phyloP scores from a whole-genome alignment of 1,140 invertebrate genomes.

The Aphis craccivora region DNA sequence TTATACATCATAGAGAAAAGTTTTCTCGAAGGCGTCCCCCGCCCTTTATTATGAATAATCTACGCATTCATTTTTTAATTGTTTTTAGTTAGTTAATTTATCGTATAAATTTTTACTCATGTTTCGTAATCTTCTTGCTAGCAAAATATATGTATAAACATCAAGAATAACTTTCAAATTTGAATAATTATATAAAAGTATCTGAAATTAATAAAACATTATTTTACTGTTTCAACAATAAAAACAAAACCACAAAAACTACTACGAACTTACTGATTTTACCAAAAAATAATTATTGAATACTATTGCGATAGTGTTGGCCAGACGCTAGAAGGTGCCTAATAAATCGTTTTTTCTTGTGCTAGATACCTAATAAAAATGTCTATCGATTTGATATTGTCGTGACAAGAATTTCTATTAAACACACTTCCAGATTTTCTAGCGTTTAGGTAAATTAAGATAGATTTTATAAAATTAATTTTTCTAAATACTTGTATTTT shows the following conservation, averaged over 20 bases:
- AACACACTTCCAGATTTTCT: neutral
- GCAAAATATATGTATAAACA: neutral
- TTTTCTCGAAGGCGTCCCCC: neutral
- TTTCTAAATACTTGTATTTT: too few species aligned
- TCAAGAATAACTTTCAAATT: neutral
- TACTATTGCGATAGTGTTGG: neutral
- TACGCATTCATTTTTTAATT: neutral
- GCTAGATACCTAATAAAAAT: neutral
- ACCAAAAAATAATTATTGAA: neutral
- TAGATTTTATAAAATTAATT: neutral
- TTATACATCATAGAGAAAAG: neutral
- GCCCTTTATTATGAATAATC: neutral
- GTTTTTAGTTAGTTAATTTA: neutral
- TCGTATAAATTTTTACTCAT: neutral
- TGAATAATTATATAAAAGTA: neutral
- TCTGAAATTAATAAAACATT: neutral
- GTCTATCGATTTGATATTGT: neutral
- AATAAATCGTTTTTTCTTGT: neutral
- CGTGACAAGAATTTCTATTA: neutral
- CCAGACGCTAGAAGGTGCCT: neutral
- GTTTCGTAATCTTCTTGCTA: neutral
- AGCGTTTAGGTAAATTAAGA: neutral
- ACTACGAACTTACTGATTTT: neutral
- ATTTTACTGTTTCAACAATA: neutral
- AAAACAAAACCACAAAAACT: neutral